Evolutionary conservation across 2,888 invertebrate genomes (phyloP).

Genomic region (Busseola fusca): DNA sequence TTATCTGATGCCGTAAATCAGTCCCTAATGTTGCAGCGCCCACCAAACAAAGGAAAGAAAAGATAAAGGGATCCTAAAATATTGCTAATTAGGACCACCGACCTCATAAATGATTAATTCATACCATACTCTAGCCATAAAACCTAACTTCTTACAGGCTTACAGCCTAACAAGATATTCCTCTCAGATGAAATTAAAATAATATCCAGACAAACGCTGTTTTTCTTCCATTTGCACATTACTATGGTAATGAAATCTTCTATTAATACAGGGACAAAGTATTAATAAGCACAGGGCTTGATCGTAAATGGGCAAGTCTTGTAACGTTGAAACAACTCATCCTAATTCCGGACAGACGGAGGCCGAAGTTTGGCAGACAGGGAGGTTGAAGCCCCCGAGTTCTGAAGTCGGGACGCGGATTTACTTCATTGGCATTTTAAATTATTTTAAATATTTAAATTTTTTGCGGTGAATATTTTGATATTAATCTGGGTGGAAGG

Average conservation of each 20-base stretch:
- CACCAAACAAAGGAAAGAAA: neutral
- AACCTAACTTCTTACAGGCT: conserved; percentile 3
- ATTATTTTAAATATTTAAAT: conserved; percentile 46
- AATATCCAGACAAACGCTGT: conserved; percentile 32
- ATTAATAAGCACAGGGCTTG: conserved; percentile 43
- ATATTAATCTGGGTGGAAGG: conserved; percentile 22
- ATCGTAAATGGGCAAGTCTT: conserved; percentile 76
- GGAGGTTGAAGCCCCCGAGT: conserved; percentile 17
- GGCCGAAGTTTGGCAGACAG: conserved; percentile 63
- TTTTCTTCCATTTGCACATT: conserved; percentile 47
- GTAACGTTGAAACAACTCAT: conserved; percentile 68
- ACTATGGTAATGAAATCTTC: conserved; percentile 52
- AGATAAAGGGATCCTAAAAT: neutral
- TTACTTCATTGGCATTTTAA: conserved; percentile 47
- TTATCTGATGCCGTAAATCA: neutral
- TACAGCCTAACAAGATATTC: conserved; percentile 20
- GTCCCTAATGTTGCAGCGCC: neutral
- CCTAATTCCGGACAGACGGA: conserved; percentile 55
- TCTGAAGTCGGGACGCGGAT: conserved; percentile 28
- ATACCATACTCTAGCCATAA: conserved; percentile 1
- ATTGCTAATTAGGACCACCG: conserved; percentile 11
- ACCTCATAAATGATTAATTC: conserved; percentile 37
- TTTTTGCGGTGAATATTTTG: conserved; percentile 44
- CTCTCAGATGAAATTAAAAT: conserved; percentile 44
- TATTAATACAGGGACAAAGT: conserved; percentile 39